Evolutionary conservation across 2,113 vertebrate species (phyloP).

Genomic region (Tenrec ecaudatus): DNA sequence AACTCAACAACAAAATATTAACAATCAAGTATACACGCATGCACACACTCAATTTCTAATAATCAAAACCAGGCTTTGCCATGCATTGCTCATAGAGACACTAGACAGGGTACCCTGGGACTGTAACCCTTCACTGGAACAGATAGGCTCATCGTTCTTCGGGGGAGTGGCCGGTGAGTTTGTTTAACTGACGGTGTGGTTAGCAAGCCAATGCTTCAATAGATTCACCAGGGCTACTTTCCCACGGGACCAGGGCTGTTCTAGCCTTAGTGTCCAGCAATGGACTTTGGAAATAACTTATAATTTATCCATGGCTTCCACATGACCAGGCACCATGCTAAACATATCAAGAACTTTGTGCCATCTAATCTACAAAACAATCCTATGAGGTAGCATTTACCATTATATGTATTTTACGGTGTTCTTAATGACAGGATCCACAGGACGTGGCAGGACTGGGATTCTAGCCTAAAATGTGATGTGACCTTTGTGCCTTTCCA

Average conservation of each 20-base stretch:
- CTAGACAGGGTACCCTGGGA: too few species aligned
- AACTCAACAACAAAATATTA: neutral
- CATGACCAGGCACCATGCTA: neutral
- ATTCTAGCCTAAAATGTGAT: slow-evolving; percentile 23
- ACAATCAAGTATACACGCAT: neutral
- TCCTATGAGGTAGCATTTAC: neutral
- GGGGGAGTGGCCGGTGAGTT: too few species aligned
- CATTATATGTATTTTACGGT: neutral
- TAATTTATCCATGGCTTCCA: slow-evolving; percentile 39
- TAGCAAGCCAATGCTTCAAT: too few species aligned
- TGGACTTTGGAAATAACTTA: slow-evolving; percentile 34
- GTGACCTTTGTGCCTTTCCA: neutral
- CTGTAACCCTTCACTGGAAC: too few species aligned
- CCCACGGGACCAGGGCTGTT: neutral
- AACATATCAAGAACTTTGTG: neutral
- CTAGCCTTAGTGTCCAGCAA: neutral
- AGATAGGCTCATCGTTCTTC: too few species aligned
- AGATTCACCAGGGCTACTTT: neutral
- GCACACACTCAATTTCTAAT: neutral
- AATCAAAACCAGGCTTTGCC: neutral
- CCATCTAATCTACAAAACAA: slow-evolving; percentile 44
- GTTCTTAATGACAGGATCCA: neutral
- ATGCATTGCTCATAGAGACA: neutral
- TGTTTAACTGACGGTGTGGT: too few species aligned
- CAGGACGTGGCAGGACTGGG: neutral